phyloP scores from a whole-genome alignment of 2,888 invertebrate genomes.

The Mythimna impura region DNA sequence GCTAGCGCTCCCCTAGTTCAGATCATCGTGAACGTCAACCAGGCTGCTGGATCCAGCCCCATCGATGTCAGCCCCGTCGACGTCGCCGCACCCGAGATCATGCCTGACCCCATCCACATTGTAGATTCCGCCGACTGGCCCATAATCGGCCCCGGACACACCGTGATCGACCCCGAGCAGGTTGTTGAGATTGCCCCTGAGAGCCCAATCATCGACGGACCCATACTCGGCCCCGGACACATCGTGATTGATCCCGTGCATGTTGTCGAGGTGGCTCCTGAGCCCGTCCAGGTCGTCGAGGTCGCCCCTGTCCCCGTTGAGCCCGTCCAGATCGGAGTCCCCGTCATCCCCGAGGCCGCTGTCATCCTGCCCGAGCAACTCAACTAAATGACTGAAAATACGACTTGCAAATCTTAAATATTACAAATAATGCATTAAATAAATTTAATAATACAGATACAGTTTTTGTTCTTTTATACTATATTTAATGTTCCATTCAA shows the following conservation, averaged over 20 bases:
- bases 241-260: constrained; percentile 24
- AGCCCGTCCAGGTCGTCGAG: constrained; percentile 31
- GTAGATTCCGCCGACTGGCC: constrained; percentile 48
- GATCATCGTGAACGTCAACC: constrained; percentile 69
- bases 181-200: constrained; percentile 34
- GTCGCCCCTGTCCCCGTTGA: constrained; percentile 56
- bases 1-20: constrained; percentile 65
- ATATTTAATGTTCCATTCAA: not conserved
- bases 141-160: constrained; percentile 56
- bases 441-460: not conserved
- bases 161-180: constrained; percentile 47
- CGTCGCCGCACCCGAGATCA: constrained; percentile 20
- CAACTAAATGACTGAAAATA: not conserved
- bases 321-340: constrained; percentile 53
- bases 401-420: too few relatives aligned
- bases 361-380: constrained; percentile 33
- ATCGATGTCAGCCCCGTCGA: constrained; percentile 28
- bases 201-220: constrained; percentile 46
- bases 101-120: constrained; percentile 44
- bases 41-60: constrained; percentile 48
- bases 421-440: not conserved
- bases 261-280: not conserved
- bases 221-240: constrained; percentile 62
- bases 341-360: constrained; percentile 64
- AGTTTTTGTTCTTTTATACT: not conserved